Evolutionary conservation across 2,113 vertebrate species (phyloP), one percentile per base, ranked within the genome.

Genomic region (Progne subis): DNA sequence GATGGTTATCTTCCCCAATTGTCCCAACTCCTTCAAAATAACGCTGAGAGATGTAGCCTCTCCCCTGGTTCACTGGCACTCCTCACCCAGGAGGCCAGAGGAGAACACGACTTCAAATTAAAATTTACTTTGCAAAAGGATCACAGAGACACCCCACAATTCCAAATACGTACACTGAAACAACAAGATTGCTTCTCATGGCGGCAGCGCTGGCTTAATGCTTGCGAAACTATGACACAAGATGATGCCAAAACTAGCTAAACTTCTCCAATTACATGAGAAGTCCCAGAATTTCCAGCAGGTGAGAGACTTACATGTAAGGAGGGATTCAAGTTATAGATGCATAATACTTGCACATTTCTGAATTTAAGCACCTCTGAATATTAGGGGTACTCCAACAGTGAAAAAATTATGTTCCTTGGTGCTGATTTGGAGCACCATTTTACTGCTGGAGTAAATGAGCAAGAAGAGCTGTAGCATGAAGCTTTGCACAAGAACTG

Each of bases 231-330:
- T 31, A 55, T 23, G 34, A 74, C n/a, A 28, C 31, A 56, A 60
- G 59, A 56, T 12, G 29, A 74, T 47, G 41, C 12, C 39, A 84
- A 81, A 74, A 77, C 39, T 32, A 83, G 39, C 37, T 74, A 75
- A 85, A 57, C 32, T 39, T 87, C 77, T 90, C 14, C 55, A 61
- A 14, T 50, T 43, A 77, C 21, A 43, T 8, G 37, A 10, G 13
- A 88, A 88, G 29, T 18, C 44, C 23, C 57, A 76, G 49, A 83
- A 80, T 47, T 86, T 34, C 84, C 41, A 82, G 19, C 18, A 75
- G 47, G 65, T 2, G 2, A 88, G 43, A 92, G n/a, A 70, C 28
- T 81, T 57, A 13, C 0, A 0, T 5, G 65, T 32, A 76, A 64
- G 13, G 37, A 75, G 50, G 31, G 5, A 25, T 72, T 85, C 71